Conservation (phyloP, 1,140 invertebrate genomes). For the Cotesia chilonis region DNA sequence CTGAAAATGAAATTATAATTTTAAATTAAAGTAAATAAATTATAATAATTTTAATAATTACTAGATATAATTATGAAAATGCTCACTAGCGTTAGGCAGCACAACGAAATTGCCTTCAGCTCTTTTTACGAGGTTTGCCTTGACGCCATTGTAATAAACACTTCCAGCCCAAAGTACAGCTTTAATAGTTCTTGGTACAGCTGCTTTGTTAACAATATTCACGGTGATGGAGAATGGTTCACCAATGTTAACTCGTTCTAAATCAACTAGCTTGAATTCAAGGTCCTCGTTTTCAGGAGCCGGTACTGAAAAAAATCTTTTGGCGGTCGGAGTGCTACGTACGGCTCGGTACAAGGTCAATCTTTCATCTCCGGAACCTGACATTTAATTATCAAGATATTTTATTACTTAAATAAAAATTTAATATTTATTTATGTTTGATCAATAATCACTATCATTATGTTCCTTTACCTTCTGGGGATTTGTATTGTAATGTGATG, state of each 20-base stretch:
- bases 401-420: conserved; percentile 26
- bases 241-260: conserved; percentile 75
- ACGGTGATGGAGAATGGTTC: conserved; percentile 74
- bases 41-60: conserved; percentile 17
- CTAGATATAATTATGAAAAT: conserved; percentile 22
- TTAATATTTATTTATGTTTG: neutral
- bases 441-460: neutral
- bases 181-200: conserved; percentile 70
- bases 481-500: conserved; percentile 78
- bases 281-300: conserved; percentile 71
- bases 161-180: conserved; percentile 73
- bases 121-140: conserved; percentile 74
- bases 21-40: too few relatives aligned
- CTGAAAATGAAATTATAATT: neutral
- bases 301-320: conserved; percentile 72
- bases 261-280: conserved; percentile 73
- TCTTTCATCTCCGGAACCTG: conserved; percentile 72
- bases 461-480: conserved; percentile 70
- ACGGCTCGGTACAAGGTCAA: conserved; percentile 76
- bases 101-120: conserved; percentile 72
- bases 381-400: conserved; percentile 11
- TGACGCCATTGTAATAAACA: conserved; percentile 82
- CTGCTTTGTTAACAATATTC: conserved; percentile 73
- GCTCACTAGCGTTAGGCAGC: conserved; percentile 68
- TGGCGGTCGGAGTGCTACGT: conserved; percentile 70